Percentiles rank a stretch among this genome's conserved stretches.
Conservation (phyloP, 2,113 vertebrate species). For the Catharus bicknelli region DNA sequence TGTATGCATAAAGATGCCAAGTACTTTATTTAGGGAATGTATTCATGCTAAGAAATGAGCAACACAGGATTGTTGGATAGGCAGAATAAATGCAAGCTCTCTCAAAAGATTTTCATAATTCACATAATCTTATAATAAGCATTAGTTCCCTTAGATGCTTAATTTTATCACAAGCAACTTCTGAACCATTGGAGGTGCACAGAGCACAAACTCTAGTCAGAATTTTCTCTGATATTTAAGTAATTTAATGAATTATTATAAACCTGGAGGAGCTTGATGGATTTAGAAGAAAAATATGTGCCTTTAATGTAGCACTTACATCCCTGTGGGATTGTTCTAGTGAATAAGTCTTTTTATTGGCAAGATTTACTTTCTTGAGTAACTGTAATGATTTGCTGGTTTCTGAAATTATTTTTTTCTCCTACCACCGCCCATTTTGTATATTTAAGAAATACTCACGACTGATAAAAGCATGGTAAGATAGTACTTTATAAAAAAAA, state of each 20-base stretch:
- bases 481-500: background rate
- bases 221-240: slow-evolving; percentile 3
- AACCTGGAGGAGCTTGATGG: slow-evolving; percentile 4
- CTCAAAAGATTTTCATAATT: background rate
- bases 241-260: slow-evolving; percentile 26
- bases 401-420: background rate
- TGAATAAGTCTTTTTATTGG: slow-evolving; percentile 9
- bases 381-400: background rate
- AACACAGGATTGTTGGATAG: background rate
- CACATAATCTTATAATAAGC: background rate
- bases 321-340: background rate
- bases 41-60: background rate
- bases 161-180: slow-evolving; percentile 1
- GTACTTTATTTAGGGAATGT: background rate
- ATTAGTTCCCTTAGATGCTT: background rate
- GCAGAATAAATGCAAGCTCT: background rate
- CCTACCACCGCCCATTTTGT: background rate
- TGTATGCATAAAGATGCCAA: background rate
- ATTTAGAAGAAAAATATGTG: slow-evolving; percentile 35
- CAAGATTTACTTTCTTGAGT: background rate
- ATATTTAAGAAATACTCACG: background rate
- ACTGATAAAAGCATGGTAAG: background rate
- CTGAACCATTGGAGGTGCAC: background rate
- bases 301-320: background rate
- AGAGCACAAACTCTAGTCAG: background rate